Conservation (phyloP, 2,113 vertebrate genomes). For the Miniopterus natalensis region DNA sequence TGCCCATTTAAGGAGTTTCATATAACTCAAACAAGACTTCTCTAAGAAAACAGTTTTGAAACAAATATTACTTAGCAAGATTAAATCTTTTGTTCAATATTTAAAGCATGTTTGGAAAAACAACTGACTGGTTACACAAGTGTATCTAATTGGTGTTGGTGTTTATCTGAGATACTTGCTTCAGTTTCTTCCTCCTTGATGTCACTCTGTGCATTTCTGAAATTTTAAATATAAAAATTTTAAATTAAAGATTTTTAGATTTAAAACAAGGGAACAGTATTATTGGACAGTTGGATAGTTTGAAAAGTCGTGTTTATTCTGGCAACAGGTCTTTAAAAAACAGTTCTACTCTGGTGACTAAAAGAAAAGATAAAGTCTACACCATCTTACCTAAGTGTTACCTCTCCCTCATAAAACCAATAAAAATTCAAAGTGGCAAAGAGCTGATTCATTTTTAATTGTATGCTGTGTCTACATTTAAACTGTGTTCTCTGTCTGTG, state of each 20-base stretch:
- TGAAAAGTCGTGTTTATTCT: slow-evolving; percentile 56
- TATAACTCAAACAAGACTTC: slow-evolving; percentile 64
- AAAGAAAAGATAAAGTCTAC: slow-evolving; percentile 29
- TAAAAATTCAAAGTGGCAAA: slow-evolving; percentile 48
- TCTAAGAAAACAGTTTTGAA: slow-evolving; percentile 70
- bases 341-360: background rate
- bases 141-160: slow-evolving; percentile 6
- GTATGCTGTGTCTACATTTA: slow-evolving; percentile 13
- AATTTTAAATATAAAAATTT: slow-evolving; percentile 48
- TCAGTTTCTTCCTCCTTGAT: slow-evolving; percentile 51
- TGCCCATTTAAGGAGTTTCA: slow-evolving; percentile 75
- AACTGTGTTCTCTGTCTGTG: background rate
- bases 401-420: slow-evolving; percentile 40
- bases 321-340: slow-evolving; percentile 23
- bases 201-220: slow-evolving; percentile 47
- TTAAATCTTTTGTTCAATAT: slow-evolving; percentile 55
- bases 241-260: background rate
- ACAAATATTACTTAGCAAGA: slow-evolving; percentile 53
- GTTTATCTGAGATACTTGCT: slow-evolving; percentile 29
- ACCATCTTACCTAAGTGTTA: background rate
- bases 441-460: slow-evolving; percentile 31
- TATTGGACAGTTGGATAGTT: slow-evolving; percentile 39
- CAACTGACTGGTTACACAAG: background rate
- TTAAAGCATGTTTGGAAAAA: slow-evolving; percentile 35
- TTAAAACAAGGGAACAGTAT: slow-evolving; percentile 9